Evolutionary conservation across 2,797 vertebrate genomes (phyloP), one percentile per base, ranked within the genome.

Genomic region (Australoheros facetus): DNA sequence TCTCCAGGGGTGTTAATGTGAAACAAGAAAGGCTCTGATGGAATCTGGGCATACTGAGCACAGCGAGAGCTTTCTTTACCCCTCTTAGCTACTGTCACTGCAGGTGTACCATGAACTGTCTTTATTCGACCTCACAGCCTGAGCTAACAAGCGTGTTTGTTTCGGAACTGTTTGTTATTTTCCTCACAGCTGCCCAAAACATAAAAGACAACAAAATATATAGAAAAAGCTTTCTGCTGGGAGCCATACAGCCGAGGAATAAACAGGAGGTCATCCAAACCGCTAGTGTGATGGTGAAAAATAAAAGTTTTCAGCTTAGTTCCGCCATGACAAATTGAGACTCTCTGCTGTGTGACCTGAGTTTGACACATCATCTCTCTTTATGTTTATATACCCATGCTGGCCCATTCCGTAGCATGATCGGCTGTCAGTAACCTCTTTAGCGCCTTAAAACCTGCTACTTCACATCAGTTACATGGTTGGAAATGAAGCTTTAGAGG

Each of bases 81-180:
- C 78, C 69, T 78, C 60, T 7, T 1, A 79, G 78, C 56, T 59
- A 26, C 54, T 73, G 72, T 70, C 79, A 76, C 75, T 57, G 64
- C 56, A 64, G 55, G 82, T 58, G 83, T 71, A 66, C 58, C 17
- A 1, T 23, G 64, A 14, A 21, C 71, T 66, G 62, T 60, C 56
- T 88, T 71, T 64, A 78, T 60, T 60, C 79, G 76, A 79, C 85
- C 83, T 80, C 88, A 73, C 75, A 84, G 85, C 72, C 79, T 66
- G 81, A 75, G 77, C 76, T 66, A 81, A 82, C 72, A 58, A 54
- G 79, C 1, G 17, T 51, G 64, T 79, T 54, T 75, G 80, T 75
- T 62, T 23, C 39, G 54, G 42, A 69, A 51, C 1, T 19, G 17
- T 7, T 69, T 13, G 26, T 3, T 51, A 4, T 66, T 12, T 34